Conservation (phyloP, 2,888 invertebrate genomes). For the Pheosia tremula region DNA sequence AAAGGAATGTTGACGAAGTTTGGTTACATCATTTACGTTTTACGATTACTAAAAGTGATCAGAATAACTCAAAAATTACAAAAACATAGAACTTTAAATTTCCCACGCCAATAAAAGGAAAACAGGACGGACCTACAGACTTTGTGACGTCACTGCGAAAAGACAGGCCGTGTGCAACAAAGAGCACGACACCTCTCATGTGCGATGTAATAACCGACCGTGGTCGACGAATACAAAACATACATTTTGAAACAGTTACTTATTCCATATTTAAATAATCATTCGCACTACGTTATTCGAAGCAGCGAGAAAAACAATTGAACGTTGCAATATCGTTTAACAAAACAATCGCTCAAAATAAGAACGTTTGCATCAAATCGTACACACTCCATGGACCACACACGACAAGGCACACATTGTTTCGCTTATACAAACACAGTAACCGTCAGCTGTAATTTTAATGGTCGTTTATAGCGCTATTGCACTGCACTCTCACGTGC, state of each 20-base stretch:
- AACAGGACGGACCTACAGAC: too few relatives aligned
- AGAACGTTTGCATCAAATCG: slow-evolving; percentile 8
- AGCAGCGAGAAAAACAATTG: slow-evolving; percentile 4
- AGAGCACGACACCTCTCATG: too few relatives aligned
- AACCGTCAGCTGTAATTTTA: slow-evolving; percentile 39
- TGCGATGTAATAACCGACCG: too few relatives aligned
- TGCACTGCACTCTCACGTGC: slow-evolving; percentile 48
- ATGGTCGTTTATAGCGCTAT: slow-evolving; percentile 41
- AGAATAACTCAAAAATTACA: too few relatives aligned
- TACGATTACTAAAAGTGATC: too few relatives aligned
- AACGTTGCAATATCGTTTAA: background rate
- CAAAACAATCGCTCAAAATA: slow-evolving; percentile 13
- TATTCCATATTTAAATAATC: background rate
- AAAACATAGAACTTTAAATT: too few relatives aligned
- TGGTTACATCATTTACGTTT: too few relatives aligned
- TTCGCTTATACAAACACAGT: slow-evolving; percentile 20
- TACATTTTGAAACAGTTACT: background rate
- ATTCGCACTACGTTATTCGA: background rate
- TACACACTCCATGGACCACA: slow-evolving; percentile 30
- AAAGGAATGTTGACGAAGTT: too few relatives aligned
- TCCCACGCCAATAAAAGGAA: too few relatives aligned
- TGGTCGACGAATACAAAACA: background rate
- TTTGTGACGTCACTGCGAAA: too few relatives aligned
- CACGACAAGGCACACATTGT: slow-evolving; percentile 38
- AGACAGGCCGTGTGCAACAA: too few relatives aligned